phyloP scores from a whole-genome alignment of 2,113 vertebrate species.

The Nettapus auritus region DNA sequence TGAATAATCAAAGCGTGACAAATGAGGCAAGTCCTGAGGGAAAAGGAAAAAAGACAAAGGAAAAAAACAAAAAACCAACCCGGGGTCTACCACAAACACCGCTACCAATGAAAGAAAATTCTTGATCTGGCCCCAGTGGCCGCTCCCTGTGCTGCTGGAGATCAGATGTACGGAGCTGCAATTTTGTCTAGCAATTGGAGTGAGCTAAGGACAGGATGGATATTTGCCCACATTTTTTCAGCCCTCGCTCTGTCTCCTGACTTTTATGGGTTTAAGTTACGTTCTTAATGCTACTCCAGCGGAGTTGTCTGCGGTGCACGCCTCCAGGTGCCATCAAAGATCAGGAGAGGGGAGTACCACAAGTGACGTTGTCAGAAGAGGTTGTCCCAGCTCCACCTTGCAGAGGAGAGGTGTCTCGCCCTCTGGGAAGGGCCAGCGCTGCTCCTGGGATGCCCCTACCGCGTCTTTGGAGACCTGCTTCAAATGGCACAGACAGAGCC shows the following conservation, averaged over 20 bases:
- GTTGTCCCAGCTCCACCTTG: not conserved
- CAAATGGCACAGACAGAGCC: rapidly evolving
- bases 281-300: slow-evolving; percentile 6
- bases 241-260: slow-evolving; percentile 40
- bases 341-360: not conserved
- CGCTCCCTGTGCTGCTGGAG: slow-evolving; percentile 50
- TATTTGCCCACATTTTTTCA: slow-evolving; percentile 51
- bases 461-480: not conserved
- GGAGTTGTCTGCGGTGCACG: not conserved
- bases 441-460: not conserved
- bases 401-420: not conserved
- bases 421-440: not conserved
- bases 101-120: slow-evolving; percentile 41
- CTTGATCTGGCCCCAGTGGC: slow-evolving; percentile 54
- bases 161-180: slow-evolving; percentile 45
- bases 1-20: not conserved
- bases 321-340: not conserved
- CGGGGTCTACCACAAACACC: slow-evolving; percentile 14
- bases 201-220: slow-evolving; percentile 65
- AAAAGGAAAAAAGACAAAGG: not conserved
- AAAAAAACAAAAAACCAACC: not conserved
- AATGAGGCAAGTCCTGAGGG: not conserved
- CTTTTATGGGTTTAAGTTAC: slow-evolving; percentile 25
- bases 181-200: slow-evolving; percentile 50
- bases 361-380: not conserved